Conservation (phyloP, 2,113 vertebrate genomes). For the Sorex fumeus region DNA sequence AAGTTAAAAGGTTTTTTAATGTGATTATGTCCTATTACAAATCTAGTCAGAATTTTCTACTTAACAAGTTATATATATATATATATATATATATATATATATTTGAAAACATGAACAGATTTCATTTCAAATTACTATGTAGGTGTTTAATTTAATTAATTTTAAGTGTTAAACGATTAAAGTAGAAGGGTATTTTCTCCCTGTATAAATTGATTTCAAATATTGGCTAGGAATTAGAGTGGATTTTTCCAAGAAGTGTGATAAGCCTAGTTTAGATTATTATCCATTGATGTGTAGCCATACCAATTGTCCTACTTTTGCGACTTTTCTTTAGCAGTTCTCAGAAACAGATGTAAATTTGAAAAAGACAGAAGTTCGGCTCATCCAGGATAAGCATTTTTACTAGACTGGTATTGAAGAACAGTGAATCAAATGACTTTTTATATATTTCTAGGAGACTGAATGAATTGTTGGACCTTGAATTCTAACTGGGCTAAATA, state of each 20-base stretch:
- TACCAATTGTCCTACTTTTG: neutral
- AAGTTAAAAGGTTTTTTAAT: neutral
- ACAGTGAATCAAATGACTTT: neutral
- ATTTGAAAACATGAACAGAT: neutral
- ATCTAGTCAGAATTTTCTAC: neutral
- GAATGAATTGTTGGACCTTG: neutral
- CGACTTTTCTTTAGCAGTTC: neutral
- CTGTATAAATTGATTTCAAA: neutral
- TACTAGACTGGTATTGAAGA: neutral
- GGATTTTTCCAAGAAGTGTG: neutral
- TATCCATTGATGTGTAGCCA: neutral
- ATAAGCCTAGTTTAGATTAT: neutral
- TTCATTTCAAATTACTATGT: neutral
- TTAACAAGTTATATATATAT: neutral
- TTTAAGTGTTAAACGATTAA: neutral
- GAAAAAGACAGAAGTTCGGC: neutral
- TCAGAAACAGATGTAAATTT: neutral
- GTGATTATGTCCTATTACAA: neutral
- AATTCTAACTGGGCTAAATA: neutral
- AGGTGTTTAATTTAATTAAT: neutral
- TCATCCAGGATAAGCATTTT: neutral
- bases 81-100: neutral
- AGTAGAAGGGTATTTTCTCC: neutral
- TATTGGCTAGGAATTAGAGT: neutral
- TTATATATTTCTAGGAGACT: neutral